These are phyloP conservation scores for Amphiprion clarkii DNA, from an alignment of 2,797 vertebrate genomes.

Conservation along the genomic window DNA sequence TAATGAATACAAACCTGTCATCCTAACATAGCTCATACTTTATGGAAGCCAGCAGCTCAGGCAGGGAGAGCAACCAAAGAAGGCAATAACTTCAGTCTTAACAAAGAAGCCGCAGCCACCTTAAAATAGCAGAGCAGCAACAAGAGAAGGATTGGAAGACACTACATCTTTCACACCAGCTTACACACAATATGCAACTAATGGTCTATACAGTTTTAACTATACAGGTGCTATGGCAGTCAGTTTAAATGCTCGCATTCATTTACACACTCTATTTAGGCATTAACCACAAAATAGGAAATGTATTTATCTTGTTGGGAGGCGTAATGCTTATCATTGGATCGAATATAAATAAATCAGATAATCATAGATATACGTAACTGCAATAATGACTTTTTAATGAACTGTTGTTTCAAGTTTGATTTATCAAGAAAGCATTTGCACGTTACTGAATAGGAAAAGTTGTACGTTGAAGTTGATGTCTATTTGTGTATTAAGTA, in stretches of 20 bases:
- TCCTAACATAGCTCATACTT: constrained; percentile 58
- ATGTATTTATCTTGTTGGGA: neutral
- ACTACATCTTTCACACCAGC: constrained; percentile 30
- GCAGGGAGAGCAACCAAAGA: constrained; percentile 71
- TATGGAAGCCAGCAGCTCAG: constrained; percentile 63
- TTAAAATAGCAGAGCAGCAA: constrained; percentile 66
- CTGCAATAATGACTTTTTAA: no score
- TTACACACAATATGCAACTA: constrained; percentile 37
- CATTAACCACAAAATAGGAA: no score
- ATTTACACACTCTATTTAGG: constrained; percentile 6
- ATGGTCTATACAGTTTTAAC: constrained; percentile 21
- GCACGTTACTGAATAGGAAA: no score
- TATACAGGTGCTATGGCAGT: neutral
- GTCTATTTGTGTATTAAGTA: neutral
- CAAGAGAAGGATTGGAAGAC: constrained; percentile 42
- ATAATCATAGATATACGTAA: neutral
- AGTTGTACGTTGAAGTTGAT: neutral
- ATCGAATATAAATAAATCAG: neutral
- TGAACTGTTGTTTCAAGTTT: no score
- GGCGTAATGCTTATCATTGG: neutral
- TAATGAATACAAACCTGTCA: constrained; percentile 74
- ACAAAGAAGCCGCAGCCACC: constrained; percentile 58
- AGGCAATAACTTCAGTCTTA: constrained; percentile 68
- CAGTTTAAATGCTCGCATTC: neutral
- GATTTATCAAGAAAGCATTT: no score